Evolutionary conservation across 1,140 invertebrate genomes (phyloP).

Genomic region (Drosophila parabipectinata): DNA sequence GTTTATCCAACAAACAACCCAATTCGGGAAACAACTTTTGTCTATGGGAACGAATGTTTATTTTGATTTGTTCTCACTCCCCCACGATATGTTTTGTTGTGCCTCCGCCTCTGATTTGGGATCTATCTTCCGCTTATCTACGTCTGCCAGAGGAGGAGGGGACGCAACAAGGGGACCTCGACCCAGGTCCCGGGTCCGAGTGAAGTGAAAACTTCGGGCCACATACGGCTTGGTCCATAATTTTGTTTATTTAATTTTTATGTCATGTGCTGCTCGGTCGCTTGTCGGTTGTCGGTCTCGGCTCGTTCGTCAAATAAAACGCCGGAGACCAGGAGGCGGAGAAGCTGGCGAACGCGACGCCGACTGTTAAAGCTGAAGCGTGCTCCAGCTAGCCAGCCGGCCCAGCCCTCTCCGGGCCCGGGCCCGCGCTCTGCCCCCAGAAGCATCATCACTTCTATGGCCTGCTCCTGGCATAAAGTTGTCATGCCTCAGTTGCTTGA

Average conservation of each 20-base stretch:
- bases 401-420: background rate
- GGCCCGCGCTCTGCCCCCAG: background rate
- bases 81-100: constrained; percentile 32
- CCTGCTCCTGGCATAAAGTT: constrained; percentile 78
- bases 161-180: background rate
- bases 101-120: constrained; percentile 19
- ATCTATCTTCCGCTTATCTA: constrained; percentile 65
- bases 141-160: background rate
- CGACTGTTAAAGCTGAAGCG: constrained; percentile 10
- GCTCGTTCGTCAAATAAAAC: constrained; percentile 39
- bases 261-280: constrained; percentile 76
- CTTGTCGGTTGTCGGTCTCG: constrained; percentile 42
- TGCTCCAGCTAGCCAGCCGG: constrained; percentile 5
- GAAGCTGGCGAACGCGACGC: background rate
- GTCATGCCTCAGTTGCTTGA: constrained; percentile 82
- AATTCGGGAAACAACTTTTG: constrained; percentile 64
- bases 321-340: constrained; percentile 10
- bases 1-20: constrained; percentile 75
- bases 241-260: constrained; percentile 83
- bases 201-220: constrained; percentile 19
- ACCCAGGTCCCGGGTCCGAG: background rate
- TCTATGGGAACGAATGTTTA: constrained; percentile 61
- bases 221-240: constrained; percentile 74
- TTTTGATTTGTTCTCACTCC: constrained; percentile 69
- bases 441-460: constrained; percentile 41